A percentile compares a stretch with the other conserved stretches of the same genome.
Evolutionary conservation across 2,113 vertebrate species (phyloP).

Genomic region (Addax nasomaculatus): DNA sequence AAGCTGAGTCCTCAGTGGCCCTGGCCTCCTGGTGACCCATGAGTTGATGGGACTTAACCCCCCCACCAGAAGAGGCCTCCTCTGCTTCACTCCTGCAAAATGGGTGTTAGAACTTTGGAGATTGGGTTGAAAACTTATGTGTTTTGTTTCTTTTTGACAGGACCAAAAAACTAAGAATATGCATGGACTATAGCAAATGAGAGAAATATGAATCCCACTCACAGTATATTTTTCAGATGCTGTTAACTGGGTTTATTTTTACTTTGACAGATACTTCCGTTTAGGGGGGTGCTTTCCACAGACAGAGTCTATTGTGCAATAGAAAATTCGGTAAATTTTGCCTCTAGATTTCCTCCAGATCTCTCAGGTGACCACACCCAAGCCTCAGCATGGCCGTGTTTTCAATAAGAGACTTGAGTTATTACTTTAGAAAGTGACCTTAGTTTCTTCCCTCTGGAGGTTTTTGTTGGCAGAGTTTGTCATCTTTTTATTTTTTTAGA

Average conservation of each 20-base stretch:
- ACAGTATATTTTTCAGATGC: slow-evolving; percentile 60
- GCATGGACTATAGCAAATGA: background rate
- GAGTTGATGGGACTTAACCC: background rate
- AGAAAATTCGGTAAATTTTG: slow-evolving; percentile 59
- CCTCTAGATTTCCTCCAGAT: slow-evolving; percentile 67
- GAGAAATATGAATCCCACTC: slow-evolving; percentile 25
- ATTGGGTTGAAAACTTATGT: background rate
- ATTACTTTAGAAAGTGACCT: slow-evolving; percentile 39
- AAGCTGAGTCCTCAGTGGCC: background rate
- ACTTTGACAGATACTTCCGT: slow-evolving; percentile 75
- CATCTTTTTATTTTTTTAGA: background rate
- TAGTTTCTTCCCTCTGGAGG: slow-evolving; percentile 17
- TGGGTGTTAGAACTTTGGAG: background rate
- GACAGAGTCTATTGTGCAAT: slow-evolving; percentile 71
- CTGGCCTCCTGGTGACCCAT: background rate
- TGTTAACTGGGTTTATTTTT: slow-evolving; percentile 72
- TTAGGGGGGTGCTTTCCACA: slow-evolving; percentile 73
- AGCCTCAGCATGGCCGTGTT: slow-evolving; percentile 33
- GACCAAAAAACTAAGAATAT: background rate
- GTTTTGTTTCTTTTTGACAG: background rate
- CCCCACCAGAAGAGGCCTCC: background rate
- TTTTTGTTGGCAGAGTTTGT: slow-evolving; percentile 40
- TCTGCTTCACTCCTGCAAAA: background rate
- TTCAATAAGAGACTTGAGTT: slow-evolving; percentile 40
- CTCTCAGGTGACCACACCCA: slow-evolving; percentile 71